These are phyloP conservation scores for Sturnus vulgaris DNA, from an alignment of 2,113 vertebrate species.

Conservation along the genomic window DNA sequence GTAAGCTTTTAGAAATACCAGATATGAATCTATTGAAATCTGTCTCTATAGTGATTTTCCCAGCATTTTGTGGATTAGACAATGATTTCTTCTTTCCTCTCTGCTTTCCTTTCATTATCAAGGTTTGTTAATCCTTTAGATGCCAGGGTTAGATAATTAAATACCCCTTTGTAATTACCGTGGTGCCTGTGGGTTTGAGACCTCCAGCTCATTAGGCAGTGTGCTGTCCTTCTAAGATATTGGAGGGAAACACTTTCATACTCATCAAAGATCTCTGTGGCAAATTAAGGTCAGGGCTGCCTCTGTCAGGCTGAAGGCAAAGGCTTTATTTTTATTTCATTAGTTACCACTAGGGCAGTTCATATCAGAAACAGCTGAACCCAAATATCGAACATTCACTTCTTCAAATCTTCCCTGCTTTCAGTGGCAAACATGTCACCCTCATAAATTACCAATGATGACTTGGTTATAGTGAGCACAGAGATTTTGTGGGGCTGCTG, in stretches of 20 bases:
- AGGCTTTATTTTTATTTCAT: not conserved
- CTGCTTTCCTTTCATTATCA: slow-evolving; percentile 56
- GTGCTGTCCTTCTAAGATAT: slow-evolving; percentile 34
- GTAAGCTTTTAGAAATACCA: slow-evolving; percentile 74
- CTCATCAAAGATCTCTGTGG: slow-evolving; percentile 54
- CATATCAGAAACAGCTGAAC: not conserved
- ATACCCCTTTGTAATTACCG: slow-evolving; percentile 71
- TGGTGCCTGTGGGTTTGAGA: slow-evolving; percentile 61
- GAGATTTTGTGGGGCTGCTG: not conserved
- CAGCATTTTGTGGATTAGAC: slow-evolving; percentile 44
- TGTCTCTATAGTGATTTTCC: slow-evolving; percentile 67
- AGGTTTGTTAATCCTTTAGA: slow-evolving; percentile 70
- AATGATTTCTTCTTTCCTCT: slow-evolving; percentile 38
- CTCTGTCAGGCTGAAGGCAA: slow-evolving; percentile 12
- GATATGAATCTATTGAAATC: slow-evolving; percentile 75
- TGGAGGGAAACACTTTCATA: slow-evolving; percentile 44
- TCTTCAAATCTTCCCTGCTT: not conserved
- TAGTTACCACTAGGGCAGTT: slow-evolving; percentile 5
- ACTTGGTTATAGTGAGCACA: not conserved
- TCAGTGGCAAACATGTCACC: not conserved
- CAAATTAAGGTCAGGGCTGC: slow-evolving; percentile 49
- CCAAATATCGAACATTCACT: not conserved
- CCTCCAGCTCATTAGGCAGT: slow-evolving; percentile 67
- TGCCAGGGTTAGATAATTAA: slow-evolving; percentile 66
- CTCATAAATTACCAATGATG: not conserved